A percentile compares a stretch with the other conserved stretches of the same genome.
Evolutionary conservation across 2,888 invertebrate species (phyloP).

Genomic region (Cantharis lateralis): DNA sequence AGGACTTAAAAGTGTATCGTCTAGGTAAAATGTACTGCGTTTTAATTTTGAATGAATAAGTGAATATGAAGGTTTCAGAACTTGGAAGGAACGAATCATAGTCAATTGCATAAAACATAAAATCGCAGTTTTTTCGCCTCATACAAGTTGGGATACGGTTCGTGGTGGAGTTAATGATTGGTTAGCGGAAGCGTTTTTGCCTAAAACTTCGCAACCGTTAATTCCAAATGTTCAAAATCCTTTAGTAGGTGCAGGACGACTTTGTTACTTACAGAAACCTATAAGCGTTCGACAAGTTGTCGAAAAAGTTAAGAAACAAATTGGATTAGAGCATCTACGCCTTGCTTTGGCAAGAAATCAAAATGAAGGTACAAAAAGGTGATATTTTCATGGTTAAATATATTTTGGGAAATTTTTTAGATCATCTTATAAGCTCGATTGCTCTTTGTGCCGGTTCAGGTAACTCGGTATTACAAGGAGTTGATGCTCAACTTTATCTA

Average conservation of each 20-base stretch:
- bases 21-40: slow-evolving; percentile 63
- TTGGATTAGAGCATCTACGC: slow-evolving; percentile 71
- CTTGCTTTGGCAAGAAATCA: slow-evolving; percentile 66
- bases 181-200: slow-evolving; percentile 74
- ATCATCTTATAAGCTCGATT: slow-evolving; percentile 63
- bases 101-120: slow-evolving; percentile 79
- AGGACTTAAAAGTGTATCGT: slow-evolving; percentile 77
- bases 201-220: slow-evolving; percentile 53
- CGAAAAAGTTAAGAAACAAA: slow-evolving; percentile 69
- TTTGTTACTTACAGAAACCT: slow-evolving; percentile 58
- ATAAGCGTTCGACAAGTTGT: slow-evolving; percentile 67
- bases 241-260: slow-evolving; percentile 61
- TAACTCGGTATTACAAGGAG: slow-evolving; percentile 71
- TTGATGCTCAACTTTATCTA: slow-evolving; percentile 78
- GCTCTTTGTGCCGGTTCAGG: slow-evolving; percentile 94
- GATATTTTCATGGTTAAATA: slow-evolving; percentile 7
- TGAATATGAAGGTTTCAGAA: slow-evolving; percentile 51
- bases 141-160: slow-evolving; percentile 87
- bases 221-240: slow-evolving; percentile 51
- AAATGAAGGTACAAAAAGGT: slow-evolving; percentile 48
- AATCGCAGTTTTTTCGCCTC: slow-evolving; percentile 91
- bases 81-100: slow-evolving; percentile 83
- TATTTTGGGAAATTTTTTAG: slow-evolving; percentile 48
- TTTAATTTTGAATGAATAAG: background rate
- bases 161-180: slow-evolving; percentile 90